Conservation (phyloP, 1,140 invertebrate genomes). For the Drosophila hydei region DNA sequence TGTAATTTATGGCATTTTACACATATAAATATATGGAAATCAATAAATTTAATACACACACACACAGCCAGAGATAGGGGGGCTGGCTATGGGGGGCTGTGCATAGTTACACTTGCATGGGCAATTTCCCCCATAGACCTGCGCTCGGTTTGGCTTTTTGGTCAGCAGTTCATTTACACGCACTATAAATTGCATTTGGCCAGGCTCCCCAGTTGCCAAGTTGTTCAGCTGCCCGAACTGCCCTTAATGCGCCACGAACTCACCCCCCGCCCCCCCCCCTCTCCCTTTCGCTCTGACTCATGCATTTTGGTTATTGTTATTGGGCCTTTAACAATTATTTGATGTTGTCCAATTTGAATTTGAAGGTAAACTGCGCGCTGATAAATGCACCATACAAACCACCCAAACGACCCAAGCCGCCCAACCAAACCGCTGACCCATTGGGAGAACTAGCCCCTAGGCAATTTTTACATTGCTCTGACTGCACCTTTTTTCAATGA, state of each 20-base stretch:
- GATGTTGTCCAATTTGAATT: conserved; percentile 55
- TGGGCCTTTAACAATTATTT: conserved; percentile 74
- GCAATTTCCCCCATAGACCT: conserved; percentile 39
- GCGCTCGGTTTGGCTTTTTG: conserved; percentile 52
- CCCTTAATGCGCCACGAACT: conserved; percentile 8
- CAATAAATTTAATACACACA: conserved; percentile 70
- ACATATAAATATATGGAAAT: conserved; percentile 81
- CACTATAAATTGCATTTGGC: conserved; percentile 42
- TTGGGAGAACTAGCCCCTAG: background rate
- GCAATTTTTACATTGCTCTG: conserved; percentile 1
- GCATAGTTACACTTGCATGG: conserved; percentile 24
- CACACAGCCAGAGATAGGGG: background rate
- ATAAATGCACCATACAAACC: background rate
- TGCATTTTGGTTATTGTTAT: conserved; percentile 57
- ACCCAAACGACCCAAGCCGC: background rate
- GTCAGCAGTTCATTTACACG: conserved; percentile 62
- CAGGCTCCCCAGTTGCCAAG: background rate
- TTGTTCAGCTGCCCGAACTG: too few species aligned
- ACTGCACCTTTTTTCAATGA: conserved; percentile 57
- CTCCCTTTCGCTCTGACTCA: background rate
- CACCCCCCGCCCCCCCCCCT: background rate
- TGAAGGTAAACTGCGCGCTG: conserved; percentile 35
- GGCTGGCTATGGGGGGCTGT: background rate
- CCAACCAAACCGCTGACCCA: background rate
- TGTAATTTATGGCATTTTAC: conserved; percentile 82